Evolutionary conservation across 2,797 vertebrate species (phyloP), one percentile per base, ranked within the genome.

Genomic region (Sebastes matsubarae): DNA sequence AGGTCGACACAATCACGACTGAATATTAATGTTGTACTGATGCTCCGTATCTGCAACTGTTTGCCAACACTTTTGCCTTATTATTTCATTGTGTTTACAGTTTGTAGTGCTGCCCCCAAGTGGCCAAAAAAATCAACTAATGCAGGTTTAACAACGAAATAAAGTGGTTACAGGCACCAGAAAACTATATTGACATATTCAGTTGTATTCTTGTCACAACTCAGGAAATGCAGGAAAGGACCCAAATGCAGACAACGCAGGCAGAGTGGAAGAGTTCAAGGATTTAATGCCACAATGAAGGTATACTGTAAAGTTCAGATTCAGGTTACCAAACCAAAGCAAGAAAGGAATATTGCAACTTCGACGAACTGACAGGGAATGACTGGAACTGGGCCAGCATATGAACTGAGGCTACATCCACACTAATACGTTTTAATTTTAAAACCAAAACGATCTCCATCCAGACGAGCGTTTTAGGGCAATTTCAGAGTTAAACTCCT

Each of bases 51-150:
- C 52, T 70, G 32, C 22, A 67, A 29, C 42, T 10, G 32, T 57
- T 70, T 42, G 24, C 10, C 14, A 77, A 68, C 13, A 34, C 8
- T 4, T 63, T 30, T 69, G 20, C n/a, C n/a, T 8, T 30, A 66
- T 55, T 36, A 59, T 57, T 58, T 36, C 11, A 52, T 38, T 67
- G 36, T 59, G 71, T 81, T 72, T 12, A 71, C 32, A 69, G 36
- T 6, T 22, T 69, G 55, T 69, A 55, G 25, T 36, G 8, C 32
- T 66, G 64, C 25, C 50, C 60, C 10, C 54, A 60, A 27, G 67
- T 64, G 64, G 24, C n/a, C 54, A 66, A 38, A n/a, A 65, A n/a
- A 69, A 76, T 36, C 20, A 59, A 63, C 65, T 18, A 73, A 59
- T 60, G 46, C 54, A 73, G 52, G 9, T 59, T 74, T 50, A 52